A percentile compares a stretch with the other conserved stretches of the same genome.
These are phyloP conservation scores for Tetramorium alpestre DNA, from an alignment of 1,140 invertebrate species.

Conservation along the genomic window DNA sequence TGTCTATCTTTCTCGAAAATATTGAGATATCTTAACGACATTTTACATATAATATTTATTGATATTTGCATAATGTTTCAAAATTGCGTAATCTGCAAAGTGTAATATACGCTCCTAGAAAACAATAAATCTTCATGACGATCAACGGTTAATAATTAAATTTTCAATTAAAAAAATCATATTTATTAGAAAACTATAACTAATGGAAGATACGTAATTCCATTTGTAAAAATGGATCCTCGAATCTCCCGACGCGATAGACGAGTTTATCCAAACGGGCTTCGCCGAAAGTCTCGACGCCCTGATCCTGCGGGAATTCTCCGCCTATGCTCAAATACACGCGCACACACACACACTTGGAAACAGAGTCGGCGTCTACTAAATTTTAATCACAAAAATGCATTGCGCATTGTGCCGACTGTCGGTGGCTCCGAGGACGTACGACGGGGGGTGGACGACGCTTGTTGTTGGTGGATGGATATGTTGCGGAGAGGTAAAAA, in stretches of 20 bases:
- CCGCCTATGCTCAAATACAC: neutral
- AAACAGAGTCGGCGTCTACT: constrained; percentile 59
- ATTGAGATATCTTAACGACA: neutral
- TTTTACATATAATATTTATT: neutral
- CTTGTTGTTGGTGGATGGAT: constrained; percentile 56
- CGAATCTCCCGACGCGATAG: neutral
- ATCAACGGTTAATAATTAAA: neutral
- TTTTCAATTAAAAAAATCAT: neutral
- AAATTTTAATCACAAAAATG: constrained; percentile 84
- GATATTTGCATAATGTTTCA: neutral
- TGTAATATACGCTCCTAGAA: neutral
- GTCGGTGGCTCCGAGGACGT: constrained; percentile 55
- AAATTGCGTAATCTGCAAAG: neutral
- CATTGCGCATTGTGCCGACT: constrained; percentile 77
- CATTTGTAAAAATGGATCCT: constrained; percentile 16
- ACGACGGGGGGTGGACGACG: constrained; percentile 37
- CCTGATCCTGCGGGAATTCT: constrained; percentile 14
- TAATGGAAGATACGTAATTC: neutral
- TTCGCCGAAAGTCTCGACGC: neutral
- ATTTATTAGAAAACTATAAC: neutral
- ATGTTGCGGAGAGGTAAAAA: constrained; percentile 47
- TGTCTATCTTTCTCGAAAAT: neutral
- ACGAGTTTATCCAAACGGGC: constrained; percentile 8
- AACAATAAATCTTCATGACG: neutral
- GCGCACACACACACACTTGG: neutral